Evolutionary conservation across 2,113 vertebrate genomes (phyloP).

Genomic region (Scopus umbretta): DNA sequence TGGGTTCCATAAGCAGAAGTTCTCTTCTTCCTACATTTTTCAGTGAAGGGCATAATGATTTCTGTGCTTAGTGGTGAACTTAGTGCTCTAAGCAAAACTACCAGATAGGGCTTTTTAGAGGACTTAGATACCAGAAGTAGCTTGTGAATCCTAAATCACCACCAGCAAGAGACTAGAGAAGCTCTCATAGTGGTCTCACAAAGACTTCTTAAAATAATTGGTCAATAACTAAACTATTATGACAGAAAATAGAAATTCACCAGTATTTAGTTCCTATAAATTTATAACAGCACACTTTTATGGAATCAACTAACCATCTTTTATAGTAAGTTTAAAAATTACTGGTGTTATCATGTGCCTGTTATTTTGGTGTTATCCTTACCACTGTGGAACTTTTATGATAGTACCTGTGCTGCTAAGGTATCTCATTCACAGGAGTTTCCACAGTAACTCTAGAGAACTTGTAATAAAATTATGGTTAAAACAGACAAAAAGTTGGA

Average conservation of each 20-base stretch:
- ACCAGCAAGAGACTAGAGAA: background rate
- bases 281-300: background rate
- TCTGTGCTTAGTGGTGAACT: background rate
- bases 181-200: background rate
- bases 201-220: background rate
- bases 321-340: background rate
- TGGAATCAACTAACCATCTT: background rate
- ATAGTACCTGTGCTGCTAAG: background rate
- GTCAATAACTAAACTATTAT: background rate
- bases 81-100: background rate
- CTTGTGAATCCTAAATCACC: background rate
- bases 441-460: background rate
- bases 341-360: background rate
- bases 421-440: background rate
- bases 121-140: background rate
- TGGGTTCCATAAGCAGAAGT: background rate
- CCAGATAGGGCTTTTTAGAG: background rate
- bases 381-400: background rate
- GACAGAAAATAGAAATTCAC: background rate
- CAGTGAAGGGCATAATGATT: background rate
- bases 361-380: background rate
- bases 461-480: background rate
- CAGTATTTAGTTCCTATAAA: background rate
- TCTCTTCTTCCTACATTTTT: background rate
- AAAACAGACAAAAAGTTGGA: background rate